Conservation (phyloP, 2,113 vertebrate genomes). For the Symphodus melops region DNA sequence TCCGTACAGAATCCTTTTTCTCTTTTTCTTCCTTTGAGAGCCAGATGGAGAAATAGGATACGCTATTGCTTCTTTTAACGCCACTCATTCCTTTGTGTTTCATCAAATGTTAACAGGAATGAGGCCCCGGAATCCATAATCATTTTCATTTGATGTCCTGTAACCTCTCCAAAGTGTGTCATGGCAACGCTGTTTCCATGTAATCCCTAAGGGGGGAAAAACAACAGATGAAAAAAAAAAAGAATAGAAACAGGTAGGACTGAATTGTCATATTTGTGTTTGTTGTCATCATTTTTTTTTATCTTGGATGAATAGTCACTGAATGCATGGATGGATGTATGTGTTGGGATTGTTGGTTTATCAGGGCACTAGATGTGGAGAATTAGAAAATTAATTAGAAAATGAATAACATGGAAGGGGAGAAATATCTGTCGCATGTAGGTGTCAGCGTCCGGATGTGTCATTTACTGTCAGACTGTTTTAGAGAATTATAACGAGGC, state of each 20-base stretch:
- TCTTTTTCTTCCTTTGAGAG: not conserved
- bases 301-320: conserved; percentile 7
- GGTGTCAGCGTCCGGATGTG: conserved; percentile 35
- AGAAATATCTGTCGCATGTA: conserved; percentile 31
- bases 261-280: not conserved
- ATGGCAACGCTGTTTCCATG: conserved; percentile 52
- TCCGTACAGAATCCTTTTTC: not conserved
- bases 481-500: conserved; percentile 6
- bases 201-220: conserved; percentile 22
- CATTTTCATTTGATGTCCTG: conserved; percentile 50
- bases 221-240: not conserved
- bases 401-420: conserved; percentile 51
- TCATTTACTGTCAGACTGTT: conserved; percentile 3
- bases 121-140: conserved; percentile 47
- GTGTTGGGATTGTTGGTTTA: conserved; percentile 42
- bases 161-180: conserved; percentile 45
- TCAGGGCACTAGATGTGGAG: conserved; percentile 26
- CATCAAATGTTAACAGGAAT: conserved; percentile 27
- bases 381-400: conserved; percentile 68
- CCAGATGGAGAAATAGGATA: conserved; percentile 11
- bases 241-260: not conserved
- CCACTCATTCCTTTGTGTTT: conserved; percentile 31
- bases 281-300: conserved; percentile 29
- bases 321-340: conserved; percentile 4
- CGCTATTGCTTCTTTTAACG: conserved; percentile 9